Evolutionary conservation across 2,113 vertebrate species (phyloP).

Genomic region (Fulica atra): DNA sequence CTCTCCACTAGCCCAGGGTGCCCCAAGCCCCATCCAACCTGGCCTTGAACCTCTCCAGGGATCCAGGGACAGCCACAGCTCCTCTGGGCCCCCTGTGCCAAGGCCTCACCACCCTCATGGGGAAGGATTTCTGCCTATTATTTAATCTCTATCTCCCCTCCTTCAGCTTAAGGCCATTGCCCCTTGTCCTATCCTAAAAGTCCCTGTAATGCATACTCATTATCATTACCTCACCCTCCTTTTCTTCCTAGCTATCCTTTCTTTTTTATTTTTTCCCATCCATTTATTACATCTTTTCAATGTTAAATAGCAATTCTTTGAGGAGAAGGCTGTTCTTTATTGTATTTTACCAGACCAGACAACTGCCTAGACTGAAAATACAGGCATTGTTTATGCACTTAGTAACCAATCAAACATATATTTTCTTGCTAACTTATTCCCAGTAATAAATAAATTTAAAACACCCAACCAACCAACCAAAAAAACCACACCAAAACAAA

Average conservation of each 20-base stretch:
- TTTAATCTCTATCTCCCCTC: too few species aligned
- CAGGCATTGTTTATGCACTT: rapidly evolving
- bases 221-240: not conserved
- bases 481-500: too few species aligned
- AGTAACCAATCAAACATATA: not conserved
- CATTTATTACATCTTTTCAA: not conserved
- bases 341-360: not conserved
- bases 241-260: not conserved
- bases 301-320: not conserved
- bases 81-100: too few species aligned
- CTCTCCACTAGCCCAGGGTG: too few species aligned
- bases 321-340: not conserved
- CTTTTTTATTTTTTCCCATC: not conserved
- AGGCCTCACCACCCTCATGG: too few species aligned
- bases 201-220: not conserved
- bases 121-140: too few species aligned
- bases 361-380: not conserved
- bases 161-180: too few species aligned
- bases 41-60: too few species aligned
- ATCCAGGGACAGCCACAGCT: too few species aligned
- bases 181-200: too few species aligned
- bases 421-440: not conserved
- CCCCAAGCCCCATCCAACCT: too few species aligned
- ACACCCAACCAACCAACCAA: too few species aligned
- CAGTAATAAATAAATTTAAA: not conserved